Conservation (phyloP, 2,888 invertebrate species). For the Ariolimax columbianus region DNA sequence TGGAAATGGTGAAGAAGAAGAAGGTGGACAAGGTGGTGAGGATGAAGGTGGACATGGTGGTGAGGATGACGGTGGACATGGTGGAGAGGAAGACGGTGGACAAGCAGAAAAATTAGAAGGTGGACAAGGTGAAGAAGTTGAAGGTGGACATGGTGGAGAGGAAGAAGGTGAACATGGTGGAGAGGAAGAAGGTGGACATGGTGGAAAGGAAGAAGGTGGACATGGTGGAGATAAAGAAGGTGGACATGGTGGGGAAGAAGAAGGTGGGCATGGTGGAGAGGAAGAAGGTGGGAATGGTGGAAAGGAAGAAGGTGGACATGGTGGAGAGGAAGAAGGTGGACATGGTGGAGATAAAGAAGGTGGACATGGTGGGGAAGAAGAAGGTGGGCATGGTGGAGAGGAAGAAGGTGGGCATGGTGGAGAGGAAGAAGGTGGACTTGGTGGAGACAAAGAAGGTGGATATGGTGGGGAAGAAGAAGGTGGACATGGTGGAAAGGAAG, state of each 20-base stretch:
- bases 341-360: neutral
- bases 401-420: constrained; percentile 1
- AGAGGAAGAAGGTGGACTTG: neutral
- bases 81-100: neutral
- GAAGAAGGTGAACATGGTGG: neutral
- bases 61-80: neutral
- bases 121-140: neutral
- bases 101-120: neutral
- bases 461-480: neutral
- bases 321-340: constrained; percentile 4
- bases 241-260: neutral
- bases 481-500: neutral
- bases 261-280: neutral
- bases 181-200: neutral
- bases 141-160: neutral
- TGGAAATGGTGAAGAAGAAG: neutral
- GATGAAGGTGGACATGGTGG: neutral
- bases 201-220: neutral
- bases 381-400: neutral
- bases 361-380: constrained; percentile 1
- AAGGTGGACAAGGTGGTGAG: neutral
- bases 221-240: neutral
- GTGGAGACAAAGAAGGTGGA: neutral
- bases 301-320: neutral
- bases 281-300: neutral